Evolutionary conservation across 2,113 vertebrate genomes (phyloP).

Genomic region (Vidua macroura): DNA sequence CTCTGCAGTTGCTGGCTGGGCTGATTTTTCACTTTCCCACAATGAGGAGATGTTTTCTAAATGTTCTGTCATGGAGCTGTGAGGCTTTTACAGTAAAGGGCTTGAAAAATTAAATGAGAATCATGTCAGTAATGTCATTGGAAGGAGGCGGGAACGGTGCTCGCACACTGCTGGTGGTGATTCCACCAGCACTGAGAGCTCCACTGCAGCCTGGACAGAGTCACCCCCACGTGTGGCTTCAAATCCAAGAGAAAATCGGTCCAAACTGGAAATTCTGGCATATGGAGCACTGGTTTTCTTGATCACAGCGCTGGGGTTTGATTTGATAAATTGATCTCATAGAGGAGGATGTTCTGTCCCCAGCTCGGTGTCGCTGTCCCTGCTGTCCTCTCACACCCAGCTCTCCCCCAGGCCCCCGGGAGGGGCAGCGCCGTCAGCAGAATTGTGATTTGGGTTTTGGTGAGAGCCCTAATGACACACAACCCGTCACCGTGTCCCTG

Average conservation of each 20-base stretch:
- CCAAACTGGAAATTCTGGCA: not conserved
- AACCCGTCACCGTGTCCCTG: not conserved
- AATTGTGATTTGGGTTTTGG: not conserved
- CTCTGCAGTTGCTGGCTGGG: conserved; percentile 2
- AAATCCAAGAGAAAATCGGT: not conserved
- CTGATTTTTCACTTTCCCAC: not conserved
- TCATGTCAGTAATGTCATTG: not conserved
- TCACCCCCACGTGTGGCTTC: not conserved
- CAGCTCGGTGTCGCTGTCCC: not conserved
- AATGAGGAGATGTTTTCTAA: not conserved
- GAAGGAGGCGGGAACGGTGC: not conserved
- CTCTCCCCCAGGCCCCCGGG: not conserved
- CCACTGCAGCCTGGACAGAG: not conserved
- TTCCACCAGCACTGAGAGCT: not conserved
- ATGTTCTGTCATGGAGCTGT: not conserved
- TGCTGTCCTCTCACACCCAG: not conserved
- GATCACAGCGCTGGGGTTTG: not conserved
- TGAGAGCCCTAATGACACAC: not conserved
- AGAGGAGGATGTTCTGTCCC: not conserved
- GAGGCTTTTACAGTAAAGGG: not conserved
- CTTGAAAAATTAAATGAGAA: not conserved
- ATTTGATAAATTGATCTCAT: not conserved
- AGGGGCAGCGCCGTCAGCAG: not conserved
- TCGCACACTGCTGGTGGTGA: not conserved
- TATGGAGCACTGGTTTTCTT: not conserved